Evolutionary conservation across 2,888 invertebrate species (phyloP), one percentile per base, ranked within the genome.

Genomic region (Ectemnius continuus): DNA sequence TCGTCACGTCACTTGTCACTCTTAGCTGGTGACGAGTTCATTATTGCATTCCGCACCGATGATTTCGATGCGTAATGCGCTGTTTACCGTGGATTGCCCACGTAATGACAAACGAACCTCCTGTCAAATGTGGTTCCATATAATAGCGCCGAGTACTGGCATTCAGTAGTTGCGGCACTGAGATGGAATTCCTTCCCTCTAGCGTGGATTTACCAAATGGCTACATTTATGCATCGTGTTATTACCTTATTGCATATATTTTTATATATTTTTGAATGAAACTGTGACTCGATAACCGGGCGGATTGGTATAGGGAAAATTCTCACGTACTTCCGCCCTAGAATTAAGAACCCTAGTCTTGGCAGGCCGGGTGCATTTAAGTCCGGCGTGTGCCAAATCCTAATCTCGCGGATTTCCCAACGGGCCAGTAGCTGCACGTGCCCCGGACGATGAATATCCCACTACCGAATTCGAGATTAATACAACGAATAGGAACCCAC

Each of bases 401-500:
- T 81, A 81, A 86, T 85, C 79, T 73, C 72, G 59, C 70, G 66
- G 81, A 80, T 83, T 82, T 85, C 83, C 82, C 84, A 81, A 48
- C 73, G 82, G 82, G 75, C 71, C 67, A 62, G 68, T 66, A 71
- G 61, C 73, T 71, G 73, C 73, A 81, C 82, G 84, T 80, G 80
- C 75, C 67, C 65, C 63, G 79, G 60, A 60, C 63, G 60, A 64
- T 62, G 59, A 73, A 36, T 59, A 71, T 47, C 45, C 66, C 20
- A 8, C 67, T 47, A 62, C 65, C 36, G 70, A 70, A 70, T 73
- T 73, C 52, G 59, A 64, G 46, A 72, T 77, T 68, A 77, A 23
- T 45, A 23, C 28, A 26, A 28, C 57, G 60, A 59, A 56, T 20
- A 46, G 28, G 26, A 48, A 69, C 65, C 36, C 11, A 36, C 3